Conservation (phyloP, 2,113 vertebrate genomes). For the Gopherus evgoodei region DNA sequence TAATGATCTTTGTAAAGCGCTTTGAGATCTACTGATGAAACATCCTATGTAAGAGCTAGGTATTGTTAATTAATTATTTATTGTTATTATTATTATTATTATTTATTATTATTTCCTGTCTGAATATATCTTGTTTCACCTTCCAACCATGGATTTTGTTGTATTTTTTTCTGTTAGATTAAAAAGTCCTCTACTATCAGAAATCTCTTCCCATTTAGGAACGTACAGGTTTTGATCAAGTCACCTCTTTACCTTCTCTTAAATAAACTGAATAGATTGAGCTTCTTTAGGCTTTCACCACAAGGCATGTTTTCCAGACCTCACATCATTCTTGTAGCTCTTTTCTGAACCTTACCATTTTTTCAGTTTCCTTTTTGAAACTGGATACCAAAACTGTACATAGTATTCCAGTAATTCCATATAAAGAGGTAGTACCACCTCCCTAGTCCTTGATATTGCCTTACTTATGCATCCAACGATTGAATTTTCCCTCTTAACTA, state of each 20-base stretch:
- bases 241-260: neutral
- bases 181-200: neutral
- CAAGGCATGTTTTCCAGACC: neutral
- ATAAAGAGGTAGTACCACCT: neutral
- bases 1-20: neutral
- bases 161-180: neutral
- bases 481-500: too few relatives aligned
- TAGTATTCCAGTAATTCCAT: neutral
- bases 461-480: neutral
- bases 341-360: neutral
- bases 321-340: neutral
- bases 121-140: neutral
- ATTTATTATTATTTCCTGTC: neutral
- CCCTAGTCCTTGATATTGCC: neutral
- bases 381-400: neutral
- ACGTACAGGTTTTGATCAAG: neutral
- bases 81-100: too few relatives aligned
- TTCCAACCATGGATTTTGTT: neutral
- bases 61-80: neutral
- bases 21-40: neutral
- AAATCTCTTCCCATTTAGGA: neutral
- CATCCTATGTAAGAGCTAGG: neutral
- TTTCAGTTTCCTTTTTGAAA: neutral
- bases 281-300: neutral
- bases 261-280: neutral